Conservation (phyloP, 2,797 vertebrate genomes). For the Hypotaenidia okinawae region DNA sequence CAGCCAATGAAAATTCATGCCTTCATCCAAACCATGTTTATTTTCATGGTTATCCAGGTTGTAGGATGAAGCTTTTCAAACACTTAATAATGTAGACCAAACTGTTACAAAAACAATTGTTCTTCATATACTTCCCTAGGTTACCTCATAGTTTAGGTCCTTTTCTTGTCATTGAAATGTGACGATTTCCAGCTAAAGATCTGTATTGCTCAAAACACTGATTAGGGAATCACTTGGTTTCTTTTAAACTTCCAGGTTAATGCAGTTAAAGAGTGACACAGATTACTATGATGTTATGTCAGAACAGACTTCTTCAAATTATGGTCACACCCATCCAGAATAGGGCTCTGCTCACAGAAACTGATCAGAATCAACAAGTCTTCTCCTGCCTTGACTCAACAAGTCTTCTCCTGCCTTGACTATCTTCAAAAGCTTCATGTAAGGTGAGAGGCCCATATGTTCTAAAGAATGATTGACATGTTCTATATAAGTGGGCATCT, state of each 20-base stretch:
- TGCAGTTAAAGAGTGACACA: not conserved
- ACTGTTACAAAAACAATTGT: not conserved
- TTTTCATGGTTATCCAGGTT: not conserved
- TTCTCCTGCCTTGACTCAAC: not conserved
- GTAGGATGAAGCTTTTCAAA: not conserved
- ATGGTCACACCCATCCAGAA: not conserved
- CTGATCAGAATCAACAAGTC: not conserved
- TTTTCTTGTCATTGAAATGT: not conserved
- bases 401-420: not conserved
- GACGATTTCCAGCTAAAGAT: not conserved
- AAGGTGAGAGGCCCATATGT: not conserved
- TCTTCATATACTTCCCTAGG: not conserved
- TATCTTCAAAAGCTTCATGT: not conserved
- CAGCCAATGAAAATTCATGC: not conserved
- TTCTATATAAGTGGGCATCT: not conserved
- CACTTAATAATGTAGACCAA: rapidly evolving
- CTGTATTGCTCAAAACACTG: not conserved
- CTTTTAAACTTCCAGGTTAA: not conserved
- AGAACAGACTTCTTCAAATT: not conserved
- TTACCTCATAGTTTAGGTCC: not conserved
- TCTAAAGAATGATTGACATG: not conserved
- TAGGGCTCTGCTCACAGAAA: not conserved
- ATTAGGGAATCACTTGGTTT: not conserved
- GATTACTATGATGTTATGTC: not conserved
- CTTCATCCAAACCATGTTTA: not conserved